A percentile compares a stretch with the other conserved stretches of the same genome.
Conservation (phyloP, 1,140 invertebrate genomes). For the Dysdera silvatica region DNA sequence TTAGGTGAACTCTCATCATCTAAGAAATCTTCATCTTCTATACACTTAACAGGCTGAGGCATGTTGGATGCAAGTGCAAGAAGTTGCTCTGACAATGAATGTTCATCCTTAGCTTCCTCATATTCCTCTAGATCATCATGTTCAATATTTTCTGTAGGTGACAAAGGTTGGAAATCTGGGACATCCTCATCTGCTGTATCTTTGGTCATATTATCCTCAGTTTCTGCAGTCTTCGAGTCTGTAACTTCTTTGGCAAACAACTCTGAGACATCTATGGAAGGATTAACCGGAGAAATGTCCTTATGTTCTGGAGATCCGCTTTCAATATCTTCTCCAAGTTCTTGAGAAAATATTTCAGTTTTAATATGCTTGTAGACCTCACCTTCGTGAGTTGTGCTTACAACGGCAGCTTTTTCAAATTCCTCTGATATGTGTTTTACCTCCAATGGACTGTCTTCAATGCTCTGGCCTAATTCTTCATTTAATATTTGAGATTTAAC, state of each 20-base stretch:
- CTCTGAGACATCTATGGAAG: too few relatives aligned
- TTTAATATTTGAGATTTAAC: constrained; percentile 30
- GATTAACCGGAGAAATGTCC: too few relatives aligned
- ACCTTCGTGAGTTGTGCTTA: constrained; percentile 35
- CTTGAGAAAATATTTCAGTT: constrained; percentile 41
- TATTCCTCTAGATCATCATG: constrained; percentile 22
- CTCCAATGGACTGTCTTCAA: constrained; percentile 30
- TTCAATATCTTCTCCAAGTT: constrained; percentile 44
- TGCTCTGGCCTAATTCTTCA: constrained; percentile 27
- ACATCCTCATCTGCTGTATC: too few relatives aligned
- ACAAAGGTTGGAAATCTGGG: too few relatives aligned
- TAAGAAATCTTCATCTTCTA: too few relatives aligned
- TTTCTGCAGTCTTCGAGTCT: too few relatives aligned
- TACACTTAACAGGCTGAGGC: background rate
- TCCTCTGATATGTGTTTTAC: constrained; percentile 27
- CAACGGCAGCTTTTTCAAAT: constrained; percentile 11
- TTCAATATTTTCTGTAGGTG: too few relatives aligned
- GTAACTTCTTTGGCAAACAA: too few relatives aligned
- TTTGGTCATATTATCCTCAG: too few relatives aligned
- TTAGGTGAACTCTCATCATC: too few relatives aligned
- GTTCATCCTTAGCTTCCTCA: constrained; percentile 21
- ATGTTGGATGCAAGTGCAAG: constrained; percentile 16
- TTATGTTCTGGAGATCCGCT: constrained; percentile 38
- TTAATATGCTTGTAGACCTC: constrained; percentile 41
- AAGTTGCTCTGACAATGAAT: constrained; percentile 25